Base-by-base conservation (phyloP, 2,113 vertebrate genomes). In the Gallinago undulata region DNA sequence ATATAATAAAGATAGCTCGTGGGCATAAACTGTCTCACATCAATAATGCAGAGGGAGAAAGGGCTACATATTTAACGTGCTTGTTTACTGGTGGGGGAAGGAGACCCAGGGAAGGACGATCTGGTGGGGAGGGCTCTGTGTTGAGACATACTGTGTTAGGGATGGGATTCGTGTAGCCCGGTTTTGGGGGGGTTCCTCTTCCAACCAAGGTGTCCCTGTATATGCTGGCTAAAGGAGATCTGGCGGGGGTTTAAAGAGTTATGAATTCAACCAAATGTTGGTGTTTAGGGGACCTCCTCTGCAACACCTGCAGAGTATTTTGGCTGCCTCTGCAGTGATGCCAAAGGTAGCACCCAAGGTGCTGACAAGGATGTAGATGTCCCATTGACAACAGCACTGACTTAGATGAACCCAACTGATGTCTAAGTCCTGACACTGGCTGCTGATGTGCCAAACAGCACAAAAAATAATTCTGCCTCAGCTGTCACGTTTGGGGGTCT, bases 1-100 rank as follows among this genome's bases (percentile, higher is more conserved):
- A 91, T 89, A 19, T 51, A 95, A 96, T 96, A 95, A 96, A 93
- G 90, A 95, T 18, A 53, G 93, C 96, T 94, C 2, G 27, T 68
- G 78, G 96, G 90, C 94, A 95, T 1, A 79, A 96, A 94, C 91
- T 0, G 1, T 47, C 91, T 50, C 69, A 41, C 87, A 94, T 93
- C 83, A 96, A 95, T 94, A 91, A 94, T 87, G 84, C 87, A 95
- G n/a, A 62, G 87, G 67, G 70, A 94, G 62, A 83, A 82, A 83
- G n/a, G 62, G 9, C 62, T 76, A 62, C 53, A 6, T 55, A 12
- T 53, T 84, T 73, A 94, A 78, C 4, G 0, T 37, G 72, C 45
- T 2, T 86, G 56, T 60, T 67, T 64, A 39, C 59, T 47, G 55
- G 14, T 45, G 62, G 60, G 82, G 80, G 91, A 68, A 67, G 60